Conservation (phyloP, 2,888 invertebrate genomes). For the Calliopum simillimum region DNA sequence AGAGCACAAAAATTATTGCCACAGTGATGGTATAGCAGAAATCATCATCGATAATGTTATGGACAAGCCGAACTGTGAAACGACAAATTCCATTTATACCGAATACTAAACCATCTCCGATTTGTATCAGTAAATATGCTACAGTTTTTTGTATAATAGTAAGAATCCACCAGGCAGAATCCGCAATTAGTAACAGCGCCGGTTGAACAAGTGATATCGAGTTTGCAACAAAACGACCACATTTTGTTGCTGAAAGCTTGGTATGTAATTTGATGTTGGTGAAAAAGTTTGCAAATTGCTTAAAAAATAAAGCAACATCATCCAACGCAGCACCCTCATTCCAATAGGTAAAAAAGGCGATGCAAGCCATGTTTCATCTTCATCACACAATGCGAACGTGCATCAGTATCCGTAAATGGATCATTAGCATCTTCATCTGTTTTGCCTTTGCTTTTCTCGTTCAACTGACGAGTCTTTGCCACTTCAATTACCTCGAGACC, state of each 20-base stretch:
- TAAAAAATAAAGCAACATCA: constrained; percentile 39
- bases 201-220: constrained; percentile 40
- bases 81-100: constrained; percentile 33
- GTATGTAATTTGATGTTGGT: constrained; percentile 45
- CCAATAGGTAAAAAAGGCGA: too few relatives aligned
- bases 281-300: constrained; percentile 44
- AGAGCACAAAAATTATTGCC: constrained; percentile 41
- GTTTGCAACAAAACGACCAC: constrained; percentile 39
- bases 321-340: constrained; percentile 42
- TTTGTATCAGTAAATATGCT: constrained; percentile 30
- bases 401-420: constrained; percentile 90
- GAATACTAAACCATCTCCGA: constrained; percentile 45
- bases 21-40: constrained; percentile 47
- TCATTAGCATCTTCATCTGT: constrained; percentile 90
- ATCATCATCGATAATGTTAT: constrained; percentile 46
- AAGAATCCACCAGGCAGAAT: constrained; percentile 46
- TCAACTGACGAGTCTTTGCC: constrained; percentile 71
- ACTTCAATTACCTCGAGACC: constrained; percentile 79
- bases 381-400: constrained; percentile 90
- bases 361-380: constrained; percentile 79
- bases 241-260: constrained; percentile 45
- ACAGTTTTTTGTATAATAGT: constrained; percentile 46
- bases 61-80: constrained; percentile 26
- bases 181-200: constrained; percentile 48
- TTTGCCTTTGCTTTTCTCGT: too few relatives aligned